Percentiles rank a stretch among this genome's conserved stretches.
Evolutionary conservation across 2,113 vertebrate genomes (phyloP).

Genomic region (Cisticola juncidis): DNA sequence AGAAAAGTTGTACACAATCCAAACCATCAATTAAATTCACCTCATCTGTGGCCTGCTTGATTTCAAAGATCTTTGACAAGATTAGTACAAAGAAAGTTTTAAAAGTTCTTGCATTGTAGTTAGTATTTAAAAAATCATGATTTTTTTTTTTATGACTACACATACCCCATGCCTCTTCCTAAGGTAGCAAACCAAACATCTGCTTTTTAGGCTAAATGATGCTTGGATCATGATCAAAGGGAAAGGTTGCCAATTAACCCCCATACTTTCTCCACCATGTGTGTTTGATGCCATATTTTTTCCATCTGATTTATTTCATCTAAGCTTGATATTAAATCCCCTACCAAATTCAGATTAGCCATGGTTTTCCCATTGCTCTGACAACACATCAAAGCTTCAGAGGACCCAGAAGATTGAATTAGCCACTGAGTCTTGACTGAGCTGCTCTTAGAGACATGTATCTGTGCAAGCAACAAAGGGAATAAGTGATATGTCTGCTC

Average conservation of each 20-base stretch:
- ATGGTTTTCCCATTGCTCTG: background rate
- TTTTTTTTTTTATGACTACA: background rate
- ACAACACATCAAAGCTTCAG: conserved; percentile 39
- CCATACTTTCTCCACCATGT: background rate
- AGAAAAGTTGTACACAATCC: background rate
- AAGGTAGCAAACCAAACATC: conserved; percentile 31
- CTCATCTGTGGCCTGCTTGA: background rate
- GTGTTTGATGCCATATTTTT: conserved; percentile 36
- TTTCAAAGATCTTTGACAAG: conserved; percentile 23
- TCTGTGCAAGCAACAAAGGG: background rate
- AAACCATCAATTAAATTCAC: conserved; percentile 11
- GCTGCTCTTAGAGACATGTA: background rate
- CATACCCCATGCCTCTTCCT: background rate
- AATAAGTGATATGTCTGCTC: conserved; percentile 15
- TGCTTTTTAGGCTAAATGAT: conserved; percentile 20
- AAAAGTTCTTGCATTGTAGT: background rate
- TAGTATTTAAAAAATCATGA: conserved; percentile 28
- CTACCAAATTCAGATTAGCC: conserved; percentile 36
- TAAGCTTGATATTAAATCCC: conserved; percentile 27
- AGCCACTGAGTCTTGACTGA: background rate
- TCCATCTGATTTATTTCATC: conserved; percentile 44
- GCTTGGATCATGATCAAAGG: conserved; percentile 46
- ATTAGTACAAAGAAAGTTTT: background rate
- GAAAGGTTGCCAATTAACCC: conserved; percentile 54
- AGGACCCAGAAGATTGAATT: conserved; percentile 32